Conservation (phyloP, 2,888 invertebrate species). For the Hymenopus coronatus region DNA sequence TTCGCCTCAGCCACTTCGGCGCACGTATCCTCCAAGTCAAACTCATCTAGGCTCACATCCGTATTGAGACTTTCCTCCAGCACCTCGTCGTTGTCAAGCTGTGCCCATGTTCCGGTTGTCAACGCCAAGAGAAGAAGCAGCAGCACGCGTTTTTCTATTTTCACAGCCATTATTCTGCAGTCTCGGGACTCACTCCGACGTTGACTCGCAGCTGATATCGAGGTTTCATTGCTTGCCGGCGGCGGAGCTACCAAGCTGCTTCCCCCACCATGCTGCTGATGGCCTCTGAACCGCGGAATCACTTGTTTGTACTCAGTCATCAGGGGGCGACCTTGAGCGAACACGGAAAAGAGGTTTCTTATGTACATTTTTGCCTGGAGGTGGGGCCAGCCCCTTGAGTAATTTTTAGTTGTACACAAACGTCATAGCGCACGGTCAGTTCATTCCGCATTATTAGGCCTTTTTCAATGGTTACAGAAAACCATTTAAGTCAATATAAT, state of each 20-base stretch:
- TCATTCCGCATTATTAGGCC: too few species aligned
- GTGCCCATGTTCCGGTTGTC: neutral
- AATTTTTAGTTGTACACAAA: neutral
- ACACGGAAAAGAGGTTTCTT: neutral
- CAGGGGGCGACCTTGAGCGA: neutral
- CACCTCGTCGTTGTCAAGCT: neutral
- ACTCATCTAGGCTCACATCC: neutral
- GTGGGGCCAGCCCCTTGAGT: too few species aligned
- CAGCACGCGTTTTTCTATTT: too few species aligned
- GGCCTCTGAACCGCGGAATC: neutral
- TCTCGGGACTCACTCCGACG: too few species aligned
- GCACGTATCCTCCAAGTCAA: neutral
- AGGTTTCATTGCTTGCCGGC: neutral
- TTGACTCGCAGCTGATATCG: neutral
- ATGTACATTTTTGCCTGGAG: too few species aligned
- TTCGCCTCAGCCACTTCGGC: neutral
- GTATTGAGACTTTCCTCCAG: neutral
- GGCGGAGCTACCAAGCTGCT: neutral
- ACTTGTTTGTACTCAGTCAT: too few species aligned
- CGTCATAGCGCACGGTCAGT: neutral
- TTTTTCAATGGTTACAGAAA: too few species aligned
- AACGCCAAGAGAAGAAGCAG: neutral
- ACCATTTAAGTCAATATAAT: too few species aligned
- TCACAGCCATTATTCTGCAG: neutral
- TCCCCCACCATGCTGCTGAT: neutral